Evolutionary conservation across 2,888 invertebrate genomes (phyloP).

Genomic region (Himalopsyche japonica): DNA sequence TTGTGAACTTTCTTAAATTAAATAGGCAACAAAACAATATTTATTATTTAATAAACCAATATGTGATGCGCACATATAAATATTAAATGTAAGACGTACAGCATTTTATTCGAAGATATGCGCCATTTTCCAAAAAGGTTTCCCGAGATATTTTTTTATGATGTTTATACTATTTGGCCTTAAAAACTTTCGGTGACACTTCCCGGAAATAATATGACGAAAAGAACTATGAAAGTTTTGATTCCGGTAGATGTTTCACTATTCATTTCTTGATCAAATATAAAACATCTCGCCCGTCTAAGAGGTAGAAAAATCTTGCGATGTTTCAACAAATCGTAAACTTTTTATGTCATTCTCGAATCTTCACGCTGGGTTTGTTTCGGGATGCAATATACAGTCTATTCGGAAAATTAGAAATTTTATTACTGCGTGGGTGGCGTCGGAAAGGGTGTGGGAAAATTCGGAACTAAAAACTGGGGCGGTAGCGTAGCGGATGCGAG

Average conservation of each 20-base stretch:
- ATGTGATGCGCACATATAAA: no score
- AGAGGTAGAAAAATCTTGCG: background rate
- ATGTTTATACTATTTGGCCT: background rate
- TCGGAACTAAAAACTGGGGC: background rate
- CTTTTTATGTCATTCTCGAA: slow-evolving; percentile 26
- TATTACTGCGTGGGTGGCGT: slow-evolving; percentile 6
- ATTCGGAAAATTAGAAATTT: slow-evolving; percentile 26
- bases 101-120: background rate
- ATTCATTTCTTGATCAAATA: background rate
- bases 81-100: no score
- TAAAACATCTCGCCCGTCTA: background rate
- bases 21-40: no score
- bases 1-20: no score
- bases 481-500: background rate
- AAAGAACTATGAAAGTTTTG: background rate
- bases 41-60: no score
- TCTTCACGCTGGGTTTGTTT: slow-evolving; percentile 22
- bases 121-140: background rate
- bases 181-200: background rate
- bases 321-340: slow-evolving; percentile 32
- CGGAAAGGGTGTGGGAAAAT: background rate
- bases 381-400: slow-evolving; percentile 2
- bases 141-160: background rate
- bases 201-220: background rate
- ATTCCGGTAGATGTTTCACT: background rate